Evolutionary conservation across 2,113 vertebrate genomes (phyloP), one percentile per base, ranked within the genome.

Genomic region (Alligator sinensis): DNA sequence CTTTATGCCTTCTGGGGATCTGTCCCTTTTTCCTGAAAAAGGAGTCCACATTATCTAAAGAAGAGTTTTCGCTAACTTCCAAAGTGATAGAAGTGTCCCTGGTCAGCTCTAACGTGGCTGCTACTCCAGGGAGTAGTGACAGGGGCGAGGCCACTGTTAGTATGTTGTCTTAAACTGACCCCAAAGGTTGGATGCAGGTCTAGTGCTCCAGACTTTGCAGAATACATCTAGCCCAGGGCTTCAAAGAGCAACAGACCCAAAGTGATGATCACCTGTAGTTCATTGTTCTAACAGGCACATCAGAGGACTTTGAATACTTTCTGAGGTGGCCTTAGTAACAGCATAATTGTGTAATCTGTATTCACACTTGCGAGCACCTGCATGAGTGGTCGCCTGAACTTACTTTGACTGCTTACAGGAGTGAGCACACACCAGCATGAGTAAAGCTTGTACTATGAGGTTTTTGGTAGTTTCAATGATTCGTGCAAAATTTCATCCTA

Each of bases 291-390:
- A 87, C 63, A 91, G 57, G 16, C 91, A 66, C 61, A 61, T 78
- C 60, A 82, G 86, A 74, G 58, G 2, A 0, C 54, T 81, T 79
- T 74, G 25, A 90, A 5, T 60, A 74, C n/a, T 79, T 77, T 47
- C 68, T 59, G 76, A 84, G 88, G 72, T 76, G 54, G 22, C 3
- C 78, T 30, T 25, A 77, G 77, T 60, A 54, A 81, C 77, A 79
- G 66, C 55, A 62, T 75, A 38, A 13, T 0, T 0, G 4, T 34
- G 24, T 18, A 1, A 13, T 6, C 54, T 91, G 70, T 72, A 72
- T 21, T 72, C 80, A 10, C 2, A 1, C 10, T 13, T 25, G 2
- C 63, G 34, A 96, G 55, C 16, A 66, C 6, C 38, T 72, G 22
- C 11, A 12, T 38, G 68, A 38, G 30, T 3, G 22, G 25, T 30